Evolutionary conservation across 2,113 vertebrate genomes (phyloP).

Genomic region (Mugil cephalus): DNA sequence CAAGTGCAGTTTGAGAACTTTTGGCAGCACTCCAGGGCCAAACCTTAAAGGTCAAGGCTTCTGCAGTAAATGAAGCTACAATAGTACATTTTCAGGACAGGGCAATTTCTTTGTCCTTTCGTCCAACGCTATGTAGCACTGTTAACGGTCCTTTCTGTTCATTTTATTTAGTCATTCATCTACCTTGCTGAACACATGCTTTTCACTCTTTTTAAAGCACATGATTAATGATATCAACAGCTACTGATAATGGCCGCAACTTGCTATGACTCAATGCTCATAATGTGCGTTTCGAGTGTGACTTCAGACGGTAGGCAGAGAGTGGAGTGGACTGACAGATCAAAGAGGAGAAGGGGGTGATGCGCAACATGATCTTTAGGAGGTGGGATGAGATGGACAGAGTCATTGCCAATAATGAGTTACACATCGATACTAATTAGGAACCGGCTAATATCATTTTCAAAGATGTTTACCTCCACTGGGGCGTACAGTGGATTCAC

Average conservation of each 20-base stretch:
- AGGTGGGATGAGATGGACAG: neutral
- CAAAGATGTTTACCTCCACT: neutral
- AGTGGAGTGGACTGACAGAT: neutral
- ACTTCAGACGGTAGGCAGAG: neutral
- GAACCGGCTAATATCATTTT: neutral
- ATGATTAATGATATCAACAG: neutral
- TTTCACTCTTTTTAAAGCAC: neutral
- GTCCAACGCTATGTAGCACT: neutral
- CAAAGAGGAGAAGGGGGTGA: neutral
- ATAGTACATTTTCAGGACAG: neutral
- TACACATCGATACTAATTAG: neutral
- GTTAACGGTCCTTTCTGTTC: neutral
- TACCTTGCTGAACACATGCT: neutral
- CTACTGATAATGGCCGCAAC: neutral
- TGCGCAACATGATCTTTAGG: neutral
- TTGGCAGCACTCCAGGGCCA: conserved; percentile 11
- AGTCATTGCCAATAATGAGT: neutral
- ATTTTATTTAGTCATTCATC: neutral
- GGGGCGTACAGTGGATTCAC: too few relatives aligned
- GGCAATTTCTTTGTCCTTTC: neutral
- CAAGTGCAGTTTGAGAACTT: conserved; percentile 4
- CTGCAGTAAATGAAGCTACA: conserved; percentile 13
- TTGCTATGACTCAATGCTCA: too few relatives aligned
- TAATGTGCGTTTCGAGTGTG: conserved; percentile 3
- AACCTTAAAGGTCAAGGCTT: conserved; percentile 31